These are phyloP conservation scores for Macrobrachium nipponense DNA, from an alignment of 1,140 invertebrate genomes.

Conservation along the genomic window DNA sequence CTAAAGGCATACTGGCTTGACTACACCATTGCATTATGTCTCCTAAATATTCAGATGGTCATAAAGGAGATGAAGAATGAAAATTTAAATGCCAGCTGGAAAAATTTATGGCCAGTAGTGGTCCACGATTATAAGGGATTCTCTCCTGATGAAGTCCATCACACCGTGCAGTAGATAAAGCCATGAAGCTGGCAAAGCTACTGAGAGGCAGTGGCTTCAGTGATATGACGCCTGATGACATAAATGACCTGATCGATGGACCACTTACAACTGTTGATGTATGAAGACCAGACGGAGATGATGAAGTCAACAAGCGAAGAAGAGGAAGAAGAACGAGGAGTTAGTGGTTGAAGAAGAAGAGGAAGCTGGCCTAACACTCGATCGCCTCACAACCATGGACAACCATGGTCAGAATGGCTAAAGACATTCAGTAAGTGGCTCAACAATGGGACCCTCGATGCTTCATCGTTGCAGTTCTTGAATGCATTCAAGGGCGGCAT, in stretches of 20 bases:
- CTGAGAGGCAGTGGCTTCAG: conserved; percentile 59
- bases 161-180: too few species aligned
- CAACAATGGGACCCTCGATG: conserved; percentile 8
- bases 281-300: conserved; percentile 66
- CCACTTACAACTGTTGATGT: conserved; percentile 25
- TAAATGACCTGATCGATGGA: conserved; percentile 44
- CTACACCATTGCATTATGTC: neutral
- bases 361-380: too few species aligned
- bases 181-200: too few species aligned
- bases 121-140: conserved; percentile 10
- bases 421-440: too few species aligned
- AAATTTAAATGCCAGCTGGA: conserved; percentile 36
- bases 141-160: too few species aligned
- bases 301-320: conserved; percentile 50
- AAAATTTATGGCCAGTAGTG: conserved; percentile 27
- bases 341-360: neutral
- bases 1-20: neutral
- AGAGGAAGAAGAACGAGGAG: conserved; percentile 33
- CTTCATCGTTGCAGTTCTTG: neutral
- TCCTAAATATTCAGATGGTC: neutral
- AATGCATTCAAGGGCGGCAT: neutral
- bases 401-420: too few species aligned
- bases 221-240: conserved; percentile 63
- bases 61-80: conserved; percentile 45
- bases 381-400: too few species aligned